These are phyloP conservation scores for Andricus quercusramuli DNA, from an alignment of 2,888 invertebrate genomes.

Conservation along the genomic window DNA sequence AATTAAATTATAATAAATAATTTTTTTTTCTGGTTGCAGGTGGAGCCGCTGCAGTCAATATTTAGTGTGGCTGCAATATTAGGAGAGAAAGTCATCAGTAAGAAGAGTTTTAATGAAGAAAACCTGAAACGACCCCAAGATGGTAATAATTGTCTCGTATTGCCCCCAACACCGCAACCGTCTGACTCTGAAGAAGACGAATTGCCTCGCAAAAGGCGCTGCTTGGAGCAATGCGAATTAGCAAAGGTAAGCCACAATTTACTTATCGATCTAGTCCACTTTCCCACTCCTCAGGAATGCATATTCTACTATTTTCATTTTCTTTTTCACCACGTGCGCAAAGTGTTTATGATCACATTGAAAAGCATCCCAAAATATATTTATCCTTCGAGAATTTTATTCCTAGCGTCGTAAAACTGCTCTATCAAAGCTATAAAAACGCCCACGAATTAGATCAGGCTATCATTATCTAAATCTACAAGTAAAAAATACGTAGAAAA, in stretches of 20 bases:
- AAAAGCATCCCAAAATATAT: too few species aligned
- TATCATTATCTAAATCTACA: neutral
- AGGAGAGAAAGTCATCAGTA: conserved; percentile 65
- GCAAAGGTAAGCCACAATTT: conserved; percentile 74
- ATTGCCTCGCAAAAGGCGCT: conserved; percentile 79
- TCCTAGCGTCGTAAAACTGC: too few species aligned
- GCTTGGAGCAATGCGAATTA: conserved; percentile 81
- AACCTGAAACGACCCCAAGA: conserved; percentile 47
- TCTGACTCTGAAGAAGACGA: conserved; percentile 91
- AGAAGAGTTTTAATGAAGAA: conserved; percentile 57
- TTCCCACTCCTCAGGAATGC: too few species aligned
- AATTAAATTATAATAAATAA: neutral
- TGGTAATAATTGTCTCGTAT: conserved; percentile 49
- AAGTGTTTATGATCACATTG: neutral
- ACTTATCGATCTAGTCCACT: neutral
- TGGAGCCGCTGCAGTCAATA: conserved; percentile 71
- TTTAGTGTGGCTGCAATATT: conserved; percentile 76
- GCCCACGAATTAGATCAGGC: too few species aligned
- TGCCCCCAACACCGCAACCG: conserved; percentile 88
- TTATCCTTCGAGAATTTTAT: too few species aligned
- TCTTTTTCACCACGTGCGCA: neutral
- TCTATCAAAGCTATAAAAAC: too few species aligned
- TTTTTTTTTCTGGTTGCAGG: conserved; percentile 59
- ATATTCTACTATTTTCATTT: neutral
- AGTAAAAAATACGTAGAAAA: too few species aligned